Conservation (phyloP, 2,888 invertebrate species). For the Nematopogon swammerdamellus region DNA sequence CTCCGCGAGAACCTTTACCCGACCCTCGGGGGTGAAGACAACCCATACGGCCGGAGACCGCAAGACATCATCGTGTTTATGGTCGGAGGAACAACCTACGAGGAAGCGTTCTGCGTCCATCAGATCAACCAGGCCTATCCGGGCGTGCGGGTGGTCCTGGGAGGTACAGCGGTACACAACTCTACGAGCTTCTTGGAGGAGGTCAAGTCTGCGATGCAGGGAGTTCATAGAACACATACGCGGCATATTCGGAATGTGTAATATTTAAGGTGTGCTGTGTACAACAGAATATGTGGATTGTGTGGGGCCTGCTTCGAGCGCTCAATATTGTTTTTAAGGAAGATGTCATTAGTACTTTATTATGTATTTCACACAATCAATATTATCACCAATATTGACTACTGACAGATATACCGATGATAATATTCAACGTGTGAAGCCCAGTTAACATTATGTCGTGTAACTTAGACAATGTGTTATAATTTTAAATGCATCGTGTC, state of each 20-base stretch:
- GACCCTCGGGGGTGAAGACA: constrained; percentile 66
- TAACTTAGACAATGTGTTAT: too few species aligned
- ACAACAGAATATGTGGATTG: too few species aligned
- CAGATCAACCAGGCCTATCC: constrained; percentile 67
- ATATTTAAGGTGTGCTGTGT: too few species aligned
- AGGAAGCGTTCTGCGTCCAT: constrained; percentile 87
- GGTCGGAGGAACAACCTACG: constrained; percentile 94
- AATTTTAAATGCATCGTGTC: too few species aligned
- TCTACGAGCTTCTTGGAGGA: constrained; percentile 77
- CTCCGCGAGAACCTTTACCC: constrained; percentile 86
- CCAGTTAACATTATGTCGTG: too few species aligned
- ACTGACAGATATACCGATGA: too few species aligned
- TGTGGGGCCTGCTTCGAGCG: too few species aligned
- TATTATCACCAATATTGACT: too few species aligned
- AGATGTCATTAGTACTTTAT: too few species aligned
- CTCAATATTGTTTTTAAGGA: too few species aligned
- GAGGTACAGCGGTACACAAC: constrained; percentile 92
- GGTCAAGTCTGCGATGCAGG: constrained; percentile 64
- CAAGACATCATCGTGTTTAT: constrained; percentile 96
- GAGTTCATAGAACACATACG: constrained; percentile 63
- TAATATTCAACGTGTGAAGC: too few species aligned
- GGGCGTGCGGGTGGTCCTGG: constrained; percentile 75
- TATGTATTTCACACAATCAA: too few species aligned
- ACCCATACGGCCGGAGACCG: constrained; percentile 57
- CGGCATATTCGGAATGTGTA: constrained; percentile 46